These are phyloP conservation scores for Drosophila gunungcola DNA, from an alignment of 1,140 invertebrate genomes.

Conservation along the genomic window DNA sequence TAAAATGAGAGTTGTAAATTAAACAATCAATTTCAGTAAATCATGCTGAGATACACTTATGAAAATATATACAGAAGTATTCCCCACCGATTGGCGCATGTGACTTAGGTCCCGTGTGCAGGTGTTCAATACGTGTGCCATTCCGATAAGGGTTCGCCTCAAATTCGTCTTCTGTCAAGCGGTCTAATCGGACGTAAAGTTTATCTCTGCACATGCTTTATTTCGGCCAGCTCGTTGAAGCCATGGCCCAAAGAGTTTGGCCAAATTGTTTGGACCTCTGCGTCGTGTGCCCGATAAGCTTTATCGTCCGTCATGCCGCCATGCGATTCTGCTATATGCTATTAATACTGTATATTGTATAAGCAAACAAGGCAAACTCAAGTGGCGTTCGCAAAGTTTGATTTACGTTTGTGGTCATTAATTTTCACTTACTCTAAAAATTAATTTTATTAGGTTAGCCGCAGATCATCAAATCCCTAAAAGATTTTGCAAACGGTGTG, in stretches of 20 bases:
- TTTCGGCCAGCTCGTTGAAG: conserved; percentile 15
- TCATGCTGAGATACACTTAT: not conserved
- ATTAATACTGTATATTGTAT: conserved; percentile 4
- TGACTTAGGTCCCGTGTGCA: conserved; percentile 47
- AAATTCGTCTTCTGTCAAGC: conserved; percentile 8
- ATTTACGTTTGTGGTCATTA: conserved; percentile 23
- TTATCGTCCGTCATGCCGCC: conserved; percentile 20
- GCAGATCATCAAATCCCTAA: conserved; percentile 35
- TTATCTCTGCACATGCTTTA: conserved; percentile 43
- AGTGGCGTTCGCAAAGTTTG: conserved; percentile 27
- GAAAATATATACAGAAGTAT: conserved; percentile 4
- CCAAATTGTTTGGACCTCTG: conserved; percentile 19
- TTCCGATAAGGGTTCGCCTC: conserved; percentile 30
- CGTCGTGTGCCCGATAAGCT: conserved; percentile 38
- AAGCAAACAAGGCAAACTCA: conserved; percentile 13
- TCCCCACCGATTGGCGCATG: conserved; percentile 35
- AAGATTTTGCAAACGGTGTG: conserved; percentile 40
- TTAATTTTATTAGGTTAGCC: conserved; percentile 45
- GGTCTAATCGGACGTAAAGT: conserved; percentile 20
- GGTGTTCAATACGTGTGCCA: conserved; percentile 42
- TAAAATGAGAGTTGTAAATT: not conserved
- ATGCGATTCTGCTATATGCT: not conserved
- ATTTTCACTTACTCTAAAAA: conserved; percentile 36
- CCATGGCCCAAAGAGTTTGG: conserved; percentile 28
- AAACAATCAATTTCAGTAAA: not conserved